Evolutionary conservation across 2,888 invertebrate genomes (phyloP), one percentile per base, ranked within the genome.

Genomic region (Meteorus cinctellus): DNA sequence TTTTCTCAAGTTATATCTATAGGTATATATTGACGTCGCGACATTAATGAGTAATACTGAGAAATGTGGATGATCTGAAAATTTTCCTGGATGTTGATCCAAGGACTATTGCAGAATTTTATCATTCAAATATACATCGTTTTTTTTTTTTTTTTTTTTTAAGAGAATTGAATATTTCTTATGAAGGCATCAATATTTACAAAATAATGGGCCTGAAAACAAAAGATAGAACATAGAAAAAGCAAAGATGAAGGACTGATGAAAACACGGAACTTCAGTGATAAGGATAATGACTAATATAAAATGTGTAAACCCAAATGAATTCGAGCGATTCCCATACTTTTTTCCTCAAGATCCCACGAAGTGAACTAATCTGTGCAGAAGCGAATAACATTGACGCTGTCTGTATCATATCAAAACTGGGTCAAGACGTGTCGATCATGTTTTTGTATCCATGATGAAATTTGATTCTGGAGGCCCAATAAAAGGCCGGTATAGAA

Each of bases 361-460:
- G 16, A 4, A 2, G 48, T 48, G 48, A 16, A 48, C 16, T 55
- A 19, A 19, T 6, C 19, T 8, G 1, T 55, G 19, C 19, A 19
- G 24, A 55, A 55, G n/a, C 3, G 6, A 55, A 19, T 55, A 19
- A 55, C 55, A 10, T 24, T 55, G 8, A 19, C 10, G 19, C n/a
- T 1, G 2, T 5, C 19, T 55, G 6, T n/a, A 19, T 55, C 12
- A n/a, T 36, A 14, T 34, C 19, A 41, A 19, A 65, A 41, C 41
- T 65, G n/a, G 65, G 34, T 16, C 63, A 31, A 31, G 65, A 19
- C 2, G 41, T 41, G 10, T 41, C 19, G 65, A 29, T 31, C 19
- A 34, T 65, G 31, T 65, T 41, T 65, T 31, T 36, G 12, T 65
- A 65, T 65, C 16, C 41, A 12, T 65, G 65, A 62, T 31, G 31